Conservation (phyloP, 2,113 vertebrate genomes). For the Pimephales promelas region DNA sequence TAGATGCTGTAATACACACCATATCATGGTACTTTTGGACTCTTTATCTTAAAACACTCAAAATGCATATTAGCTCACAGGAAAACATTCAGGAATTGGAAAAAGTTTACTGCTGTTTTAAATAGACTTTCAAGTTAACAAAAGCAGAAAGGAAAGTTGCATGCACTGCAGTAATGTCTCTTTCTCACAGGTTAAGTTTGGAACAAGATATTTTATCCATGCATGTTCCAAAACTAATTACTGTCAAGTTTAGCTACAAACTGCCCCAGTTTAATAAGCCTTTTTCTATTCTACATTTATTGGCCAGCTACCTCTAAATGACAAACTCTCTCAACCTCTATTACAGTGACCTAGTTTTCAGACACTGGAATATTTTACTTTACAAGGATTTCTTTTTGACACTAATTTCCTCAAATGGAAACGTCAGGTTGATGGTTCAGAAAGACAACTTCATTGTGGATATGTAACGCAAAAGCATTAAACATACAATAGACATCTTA, state of each 20-base stretch:
- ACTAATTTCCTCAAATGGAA: background rate
- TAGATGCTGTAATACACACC: background rate
- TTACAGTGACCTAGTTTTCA: background rate
- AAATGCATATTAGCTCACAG: background rate
- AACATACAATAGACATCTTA: constrained; percentile 70
- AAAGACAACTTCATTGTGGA: background rate
- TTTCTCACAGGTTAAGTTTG: background rate
- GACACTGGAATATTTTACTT: too few species aligned
- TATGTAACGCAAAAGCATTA: constrained; percentile 29
- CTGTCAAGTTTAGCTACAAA: background rate
- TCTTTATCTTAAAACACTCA: background rate
- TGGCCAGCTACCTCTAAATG: background rate
- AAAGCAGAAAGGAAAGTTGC: constrained; percentile 9
- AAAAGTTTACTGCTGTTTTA: background rate
- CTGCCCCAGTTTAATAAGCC: background rate
- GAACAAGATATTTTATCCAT: background rate
- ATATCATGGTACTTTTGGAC: background rate
- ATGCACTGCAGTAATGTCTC: too few species aligned
- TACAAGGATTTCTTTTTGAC: background rate
- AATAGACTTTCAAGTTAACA: background rate
- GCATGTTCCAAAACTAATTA: background rate
- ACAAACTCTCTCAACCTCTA: background rate
- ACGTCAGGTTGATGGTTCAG: background rate
- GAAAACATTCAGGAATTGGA: background rate
- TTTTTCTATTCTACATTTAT: background rate